A percentile compares a stretch with the other conserved stretches of the same genome.
Evolutionary conservation across 2,797 vertebrate species (phyloP).

Genomic region (Lepus oiostolus): DNA sequence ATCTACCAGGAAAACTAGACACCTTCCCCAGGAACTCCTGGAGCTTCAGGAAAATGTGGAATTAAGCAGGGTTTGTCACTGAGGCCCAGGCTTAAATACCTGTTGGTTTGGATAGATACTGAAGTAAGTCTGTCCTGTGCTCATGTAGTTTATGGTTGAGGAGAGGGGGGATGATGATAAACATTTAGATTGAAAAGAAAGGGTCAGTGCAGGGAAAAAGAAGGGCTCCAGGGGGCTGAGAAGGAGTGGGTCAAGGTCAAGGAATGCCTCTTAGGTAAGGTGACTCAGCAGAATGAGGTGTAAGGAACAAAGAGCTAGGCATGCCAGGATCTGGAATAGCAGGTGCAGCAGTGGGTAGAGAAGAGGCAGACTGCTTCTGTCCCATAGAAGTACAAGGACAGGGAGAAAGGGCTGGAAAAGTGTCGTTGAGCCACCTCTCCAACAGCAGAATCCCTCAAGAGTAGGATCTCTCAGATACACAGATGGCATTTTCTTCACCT

Average conservation of each 20-base stretch:
- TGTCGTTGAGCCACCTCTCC: neutral
- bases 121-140: neutral
- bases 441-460: neutral
- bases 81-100: neutral
- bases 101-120: neutral
- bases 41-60: neutral
- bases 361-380: neutral
- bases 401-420: neutral
- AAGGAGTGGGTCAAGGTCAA: neutral
- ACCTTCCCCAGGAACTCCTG: neutral
- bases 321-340: neutral
- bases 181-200: neutral
- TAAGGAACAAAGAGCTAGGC: neutral
- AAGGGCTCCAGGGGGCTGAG: neutral
- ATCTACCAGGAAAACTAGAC: conserved; percentile 18
- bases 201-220: neutral
- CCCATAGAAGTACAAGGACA: neutral
- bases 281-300: neutral
- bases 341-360: neutral
- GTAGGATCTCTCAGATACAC: neutral
- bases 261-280: neutral
- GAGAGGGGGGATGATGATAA: neutral
- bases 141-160: neutral
- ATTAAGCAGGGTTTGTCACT: neutral
- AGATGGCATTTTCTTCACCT: neutral